Conservation (phyloP, 2,888 invertebrate species). For the Macrosiphum euphorbiae region DNA sequence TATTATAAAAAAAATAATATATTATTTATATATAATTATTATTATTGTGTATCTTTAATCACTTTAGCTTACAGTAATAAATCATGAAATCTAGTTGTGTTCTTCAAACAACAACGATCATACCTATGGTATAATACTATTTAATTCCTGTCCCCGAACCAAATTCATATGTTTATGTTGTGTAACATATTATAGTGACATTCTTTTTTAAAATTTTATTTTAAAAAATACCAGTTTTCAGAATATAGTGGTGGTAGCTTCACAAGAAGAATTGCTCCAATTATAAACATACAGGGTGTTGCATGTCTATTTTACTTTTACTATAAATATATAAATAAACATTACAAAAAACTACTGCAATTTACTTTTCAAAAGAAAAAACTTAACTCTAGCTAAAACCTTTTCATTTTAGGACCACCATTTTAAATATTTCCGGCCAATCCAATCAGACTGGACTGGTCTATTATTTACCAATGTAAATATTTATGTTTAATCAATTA, state of each 20-base stretch:
- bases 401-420: not conserved
- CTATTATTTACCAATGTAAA: not conserved
- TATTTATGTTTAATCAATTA: not conserved
- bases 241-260: not conserved
- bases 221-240: constrained; percentile 1
- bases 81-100: not conserved
- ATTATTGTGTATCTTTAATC: not conserved
- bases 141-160: not conserved
- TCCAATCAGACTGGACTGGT: not conserved
- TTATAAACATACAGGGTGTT: not conserved
- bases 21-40: not conserved
- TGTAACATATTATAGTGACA: not conserved
- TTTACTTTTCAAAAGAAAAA: not conserved
- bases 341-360: not conserved
- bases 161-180: not conserved
- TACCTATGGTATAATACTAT: not conserved
- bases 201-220: not conserved
- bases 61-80: not conserved
- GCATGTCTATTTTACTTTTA: not conserved
- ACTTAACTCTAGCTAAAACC: not conserved
- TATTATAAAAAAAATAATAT: not conserved
- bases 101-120: not conserved
- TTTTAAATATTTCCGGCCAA: not conserved
- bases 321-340: not conserved
- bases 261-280: not conserved